phyloP scores from a whole-genome alignment of 2,888 invertebrate species.

The Lepeophtheirus nordmannii region DNA sequence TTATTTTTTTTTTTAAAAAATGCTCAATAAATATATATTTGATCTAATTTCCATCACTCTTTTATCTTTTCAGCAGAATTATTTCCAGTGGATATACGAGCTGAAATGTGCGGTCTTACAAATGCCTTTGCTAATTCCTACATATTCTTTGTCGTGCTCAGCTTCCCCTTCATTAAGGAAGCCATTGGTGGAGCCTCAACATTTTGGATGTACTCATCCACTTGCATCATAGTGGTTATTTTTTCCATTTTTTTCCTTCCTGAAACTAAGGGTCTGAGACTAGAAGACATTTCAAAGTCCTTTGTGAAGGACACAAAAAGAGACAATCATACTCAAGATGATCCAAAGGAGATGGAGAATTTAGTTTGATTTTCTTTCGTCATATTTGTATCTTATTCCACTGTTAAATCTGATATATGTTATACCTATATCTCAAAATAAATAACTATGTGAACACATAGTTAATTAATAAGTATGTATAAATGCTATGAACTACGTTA shows the following conservation, averaged over 20 bases:
- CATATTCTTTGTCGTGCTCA: slow-evolving; percentile 15
- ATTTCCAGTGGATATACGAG: slow-evolving; percentile 14
- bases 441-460: too few relatives aligned
- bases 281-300: slow-evolving; percentile 13
- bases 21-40: background rate
- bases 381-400: too few relatives aligned
- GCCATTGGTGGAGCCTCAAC: background rate
- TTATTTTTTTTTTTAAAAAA: background rate
- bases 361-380: background rate
- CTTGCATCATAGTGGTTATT: background rate
- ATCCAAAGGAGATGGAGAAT: background rate
- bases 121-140: slow-evolving; percentile 10
- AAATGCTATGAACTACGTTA: too few relatives aligned
- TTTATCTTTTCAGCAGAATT: slow-evolving; percentile 11
- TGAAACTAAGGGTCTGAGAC: slow-evolving; percentile 14
- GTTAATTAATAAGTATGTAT: too few relatives aligned
- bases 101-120: slow-evolving; percentile 5
- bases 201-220: slow-evolving; percentile 12
- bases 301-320: background rate
- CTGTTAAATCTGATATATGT: too few relatives aligned
- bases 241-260: slow-evolving; percentile 12
- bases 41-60: too few relatives aligned
- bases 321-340: background rate
- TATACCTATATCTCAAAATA: too few relatives aligned
- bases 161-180: slow-evolving; percentile 6